Evolutionary conservation across 2,113 vertebrate genomes (phyloP).

Genomic region (Rhinoptilus africanus): DNA sequence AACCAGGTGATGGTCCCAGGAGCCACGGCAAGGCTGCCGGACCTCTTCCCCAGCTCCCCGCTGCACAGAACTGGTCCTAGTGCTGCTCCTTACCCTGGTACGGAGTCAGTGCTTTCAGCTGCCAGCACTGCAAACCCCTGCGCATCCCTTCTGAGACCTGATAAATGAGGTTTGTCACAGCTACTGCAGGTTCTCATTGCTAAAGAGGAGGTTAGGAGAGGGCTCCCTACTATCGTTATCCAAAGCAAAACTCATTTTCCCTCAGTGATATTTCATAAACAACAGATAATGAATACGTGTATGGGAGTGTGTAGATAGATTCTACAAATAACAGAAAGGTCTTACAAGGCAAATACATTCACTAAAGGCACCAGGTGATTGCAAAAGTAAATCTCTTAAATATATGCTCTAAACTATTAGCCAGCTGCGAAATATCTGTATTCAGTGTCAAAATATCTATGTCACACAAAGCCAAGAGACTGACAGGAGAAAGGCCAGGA

Average conservation of each 20-base stretch:
- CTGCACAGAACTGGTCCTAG: background rate
- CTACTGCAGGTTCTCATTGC: background rate
- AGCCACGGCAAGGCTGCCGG: background rate
- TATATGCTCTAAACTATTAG: constrained; percentile 38
- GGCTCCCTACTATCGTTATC: background rate
- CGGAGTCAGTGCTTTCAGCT: background rate
- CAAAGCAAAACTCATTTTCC: background rate
- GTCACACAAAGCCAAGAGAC: constrained; percentile 50
- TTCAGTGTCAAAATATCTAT: constrained; percentile 48
- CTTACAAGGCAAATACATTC: background rate
- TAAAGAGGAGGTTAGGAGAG: background rate
- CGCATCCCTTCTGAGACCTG: background rate
- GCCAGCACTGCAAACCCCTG: background rate
- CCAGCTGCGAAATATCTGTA: constrained; percentile 48
- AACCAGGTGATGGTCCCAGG: background rate
- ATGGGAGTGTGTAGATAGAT: background rate
- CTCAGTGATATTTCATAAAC: background rate
- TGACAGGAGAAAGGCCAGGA: constrained; percentile 61
- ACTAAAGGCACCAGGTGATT: constrained; percentile 5
- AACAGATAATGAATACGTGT: background rate
- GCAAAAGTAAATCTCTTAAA: constrained; percentile 47
- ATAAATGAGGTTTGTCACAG: background rate
- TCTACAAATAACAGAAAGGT: background rate
- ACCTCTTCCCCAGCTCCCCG: background rate
- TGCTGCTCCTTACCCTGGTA: background rate